Evolutionary conservation across 2,888 invertebrate genomes (phyloP), one percentile per base, ranked within the genome.

Genomic region (Drosophila dives): DNA sequence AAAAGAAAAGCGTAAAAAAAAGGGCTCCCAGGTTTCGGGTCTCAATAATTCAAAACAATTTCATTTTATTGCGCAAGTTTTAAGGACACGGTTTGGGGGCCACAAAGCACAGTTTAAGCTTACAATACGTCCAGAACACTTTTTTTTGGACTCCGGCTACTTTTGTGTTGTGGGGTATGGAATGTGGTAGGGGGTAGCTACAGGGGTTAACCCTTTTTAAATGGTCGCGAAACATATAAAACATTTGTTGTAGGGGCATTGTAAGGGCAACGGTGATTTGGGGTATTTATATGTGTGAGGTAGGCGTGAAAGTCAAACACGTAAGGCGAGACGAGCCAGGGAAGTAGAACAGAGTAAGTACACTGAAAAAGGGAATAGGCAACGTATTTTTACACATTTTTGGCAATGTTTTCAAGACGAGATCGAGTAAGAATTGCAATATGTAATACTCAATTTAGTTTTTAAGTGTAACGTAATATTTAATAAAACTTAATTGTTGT

Each of bases 1-100:
- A 23, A 26, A 6, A 68, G 51, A 48, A 29, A 8, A 56, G 23
- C 20, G 42, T n/a, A 15, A 49, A 38, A 45, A 45, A 42, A 63
- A 64, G 49, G 78, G 54, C 53, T 67, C 23, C 74, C 87, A 66
- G 64, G 65, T 56, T 70, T 51, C 82, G 80, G 78, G 86, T 80
- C 90, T 87, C 90, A 89, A 89, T 87, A 89, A 87, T 87, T 87
- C 86, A 87, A 89, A 87, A 87, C 86, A 89, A 89, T 89, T 87
- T 87, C 83, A 72, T 83, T 87, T 87, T 89, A 87, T 86, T 75
- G 83, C 75, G 64, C 61, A 73, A 85, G 86, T 64, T 67, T 65
- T 64, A 59, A 63, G 55, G 59, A 67, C 68, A 64, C 73, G 49
- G 49, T 40, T 69, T 50, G 50, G 64, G 33, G 45, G 64, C 45